A percentile compares a stretch with the other conserved stretches of the same genome.
These are phyloP conservation scores for Nematostella vectensis DNA, from an alignment of 92 coral and sea anemone species.

Conservation along the genomic window DNA sequence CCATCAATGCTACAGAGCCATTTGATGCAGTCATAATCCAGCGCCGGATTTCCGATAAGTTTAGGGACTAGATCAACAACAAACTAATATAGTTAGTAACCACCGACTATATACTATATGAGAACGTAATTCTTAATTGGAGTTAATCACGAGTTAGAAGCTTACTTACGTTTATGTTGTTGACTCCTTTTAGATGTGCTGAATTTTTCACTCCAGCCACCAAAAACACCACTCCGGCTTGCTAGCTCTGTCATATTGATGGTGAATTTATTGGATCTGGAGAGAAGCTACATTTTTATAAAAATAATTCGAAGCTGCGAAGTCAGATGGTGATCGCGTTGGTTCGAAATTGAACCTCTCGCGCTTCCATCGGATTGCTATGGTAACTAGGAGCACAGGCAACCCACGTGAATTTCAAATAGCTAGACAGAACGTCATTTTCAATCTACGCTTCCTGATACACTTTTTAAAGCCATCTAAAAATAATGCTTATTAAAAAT, in stretches of 20 bases:
- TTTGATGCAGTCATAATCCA: slow-evolving; percentile 60
- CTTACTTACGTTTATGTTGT: slow-evolving; percentile 64
- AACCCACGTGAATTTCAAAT: not conserved
- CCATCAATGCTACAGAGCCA: slow-evolving; percentile 72
- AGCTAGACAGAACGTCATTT: too few relatives aligned
- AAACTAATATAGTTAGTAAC: not conserved
- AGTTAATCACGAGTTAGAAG: slow-evolving; percentile 3
- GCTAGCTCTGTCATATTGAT: slow-evolving; percentile 22
- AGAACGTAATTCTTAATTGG: not conserved
- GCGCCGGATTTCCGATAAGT: slow-evolving; percentile 66
- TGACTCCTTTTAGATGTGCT: slow-evolving; percentile 54
- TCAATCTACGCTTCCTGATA: too few relatives aligned
- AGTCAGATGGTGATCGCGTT: too few relatives aligned
- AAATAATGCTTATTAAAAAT: too few relatives aligned
- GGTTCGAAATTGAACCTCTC: not conserved
- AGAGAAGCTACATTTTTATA: not conserved
- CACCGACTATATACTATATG: not conserved
- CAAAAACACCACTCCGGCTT: slow-evolving; percentile 12
- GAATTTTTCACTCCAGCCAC: slow-evolving; percentile 84
- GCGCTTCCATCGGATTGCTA: not conserved
- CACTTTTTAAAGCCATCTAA: too few relatives aligned
- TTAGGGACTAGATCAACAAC: slow-evolving; percentile 53
- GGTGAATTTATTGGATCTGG: too few relatives aligned
- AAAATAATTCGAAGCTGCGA: too few relatives aligned
- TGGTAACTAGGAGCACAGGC: not conserved